Percentiles rank a stretch among this genome's conserved stretches.
Conservation (phyloP, 2,113 vertebrate genomes). For the Ariopsis seemanni region DNA sequence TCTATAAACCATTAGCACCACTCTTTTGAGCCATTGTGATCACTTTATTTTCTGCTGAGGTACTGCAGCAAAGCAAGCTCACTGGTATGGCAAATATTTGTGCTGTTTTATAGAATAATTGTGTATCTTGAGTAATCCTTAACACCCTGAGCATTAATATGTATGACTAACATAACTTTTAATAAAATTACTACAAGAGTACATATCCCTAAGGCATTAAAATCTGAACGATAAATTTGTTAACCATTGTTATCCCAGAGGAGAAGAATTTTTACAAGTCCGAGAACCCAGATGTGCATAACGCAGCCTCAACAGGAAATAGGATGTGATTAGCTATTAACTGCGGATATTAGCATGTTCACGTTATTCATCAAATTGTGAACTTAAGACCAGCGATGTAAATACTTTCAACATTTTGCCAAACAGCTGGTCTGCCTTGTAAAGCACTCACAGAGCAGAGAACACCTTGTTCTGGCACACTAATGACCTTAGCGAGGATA, state of each 20-base stretch:
- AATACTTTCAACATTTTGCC: conserved; percentile 57
- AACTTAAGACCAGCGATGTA: conserved; percentile 52
- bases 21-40: conserved; percentile 28
- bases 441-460: conserved; percentile 62
- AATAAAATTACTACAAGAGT: background rate
- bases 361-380: conserved; percentile 53
- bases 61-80: conserved; percentile 9
- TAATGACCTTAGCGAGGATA: conserved; percentile 71
- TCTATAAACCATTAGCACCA: conserved; percentile 69
- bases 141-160: background rate
- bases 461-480: conserved; percentile 62
- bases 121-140: background rate
- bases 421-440: conserved; percentile 69
- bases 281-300: conserved; percentile 25
- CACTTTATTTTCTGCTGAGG: conserved; percentile 16
- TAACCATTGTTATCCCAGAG: background rate
- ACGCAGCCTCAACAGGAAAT: conserved; percentile 42
- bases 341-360: conserved; percentile 7
- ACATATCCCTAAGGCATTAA: background rate
- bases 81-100: background rate
- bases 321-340: conserved; percentile 2
- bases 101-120: background rate
- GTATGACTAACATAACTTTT: background rate
- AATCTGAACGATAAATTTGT: background rate
- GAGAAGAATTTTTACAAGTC: background rate